Percentiles rank a stretch among this genome's conserved stretches.
These are phyloP conservation scores for Parascotia fuliginaria DNA, from an alignment of 2,888 invertebrate genomes.

Conservation along the genomic window DNA sequence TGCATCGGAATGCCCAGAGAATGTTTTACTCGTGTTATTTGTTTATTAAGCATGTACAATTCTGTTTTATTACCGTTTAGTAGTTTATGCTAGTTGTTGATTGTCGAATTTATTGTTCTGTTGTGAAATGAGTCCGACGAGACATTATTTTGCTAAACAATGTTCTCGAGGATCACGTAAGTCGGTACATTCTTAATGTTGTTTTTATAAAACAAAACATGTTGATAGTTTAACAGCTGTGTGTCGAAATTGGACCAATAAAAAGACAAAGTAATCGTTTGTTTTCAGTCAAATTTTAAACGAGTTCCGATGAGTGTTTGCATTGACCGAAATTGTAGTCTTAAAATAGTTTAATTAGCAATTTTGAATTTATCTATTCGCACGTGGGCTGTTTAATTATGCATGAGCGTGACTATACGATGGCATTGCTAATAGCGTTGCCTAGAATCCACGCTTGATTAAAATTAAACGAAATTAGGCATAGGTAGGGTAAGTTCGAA, in stretches of 20 bases:
- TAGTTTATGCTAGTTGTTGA: conserved; percentile 14
- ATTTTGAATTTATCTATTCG: conserved; percentile 23
- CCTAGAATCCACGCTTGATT: background rate
- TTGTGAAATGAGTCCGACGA: background rate
- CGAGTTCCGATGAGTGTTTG: conserved; percentile 17
- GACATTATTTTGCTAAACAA: conserved; percentile 15
- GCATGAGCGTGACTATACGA: background rate
- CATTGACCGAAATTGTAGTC: conserved; percentile 23
- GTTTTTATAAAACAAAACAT: conserved; percentile 7
- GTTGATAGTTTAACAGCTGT: conserved; percentile 6
- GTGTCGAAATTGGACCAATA: conserved; percentile 13
- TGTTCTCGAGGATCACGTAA: conserved; percentile 4
- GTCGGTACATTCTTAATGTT: conserved; percentile 1
- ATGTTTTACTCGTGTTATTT: conserved; percentile 16
- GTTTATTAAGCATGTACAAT: conserved; percentile 15
- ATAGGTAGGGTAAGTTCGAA: background rate
- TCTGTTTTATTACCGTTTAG: conserved; percentile 24
- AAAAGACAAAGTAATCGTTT: conserved; percentile 5
- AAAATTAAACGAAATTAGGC: background rate
- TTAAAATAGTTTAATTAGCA: too few relatives aligned
- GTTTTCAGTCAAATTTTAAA: conserved; percentile 7
- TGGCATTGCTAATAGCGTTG: background rate
- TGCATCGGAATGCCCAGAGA: conserved; percentile 23
- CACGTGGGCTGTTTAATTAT: conserved; percentile 8
- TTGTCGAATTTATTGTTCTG: conserved; percentile 15